Percentiles rank a stretch among this genome's conserved stretches.
Conservation (phyloP, 2,797 vertebrate genomes). For the Peromyscus nudipes region DNA sequence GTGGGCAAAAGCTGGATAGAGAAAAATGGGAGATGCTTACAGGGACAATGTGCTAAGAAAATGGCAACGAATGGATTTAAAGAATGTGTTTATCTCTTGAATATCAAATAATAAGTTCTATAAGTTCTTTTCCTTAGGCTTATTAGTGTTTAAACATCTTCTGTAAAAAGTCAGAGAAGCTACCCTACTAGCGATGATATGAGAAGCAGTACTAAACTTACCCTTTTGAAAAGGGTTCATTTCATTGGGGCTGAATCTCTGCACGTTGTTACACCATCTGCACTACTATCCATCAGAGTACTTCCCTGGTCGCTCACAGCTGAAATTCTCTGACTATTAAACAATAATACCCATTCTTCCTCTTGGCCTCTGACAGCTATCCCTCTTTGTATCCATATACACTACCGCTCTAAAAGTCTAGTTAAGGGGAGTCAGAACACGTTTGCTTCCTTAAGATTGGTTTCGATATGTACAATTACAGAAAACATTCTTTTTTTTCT, state of each 20-base stretch:
- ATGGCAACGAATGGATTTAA: background rate
- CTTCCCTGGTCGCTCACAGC: background rate
- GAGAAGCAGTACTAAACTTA: background rate
- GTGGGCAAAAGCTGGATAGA: background rate
- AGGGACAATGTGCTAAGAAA: background rate
- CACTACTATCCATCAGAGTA: background rate
- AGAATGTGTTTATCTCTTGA: conserved; percentile 9
- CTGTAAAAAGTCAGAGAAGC: background rate
- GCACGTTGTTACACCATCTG: background rate
- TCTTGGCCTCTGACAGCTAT: background rate
- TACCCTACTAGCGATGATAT: background rate
- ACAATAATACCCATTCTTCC: background rate
- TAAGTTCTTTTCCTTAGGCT: background rate
- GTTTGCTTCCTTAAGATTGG: background rate
- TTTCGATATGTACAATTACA: conserved; percentile 24
- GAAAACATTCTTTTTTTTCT: background rate
- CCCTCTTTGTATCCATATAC: background rate
- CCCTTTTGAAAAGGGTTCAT: background rate
- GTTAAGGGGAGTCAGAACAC: background rate
- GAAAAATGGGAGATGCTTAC: background rate
- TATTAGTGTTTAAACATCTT: background rate
- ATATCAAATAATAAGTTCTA: background rate
- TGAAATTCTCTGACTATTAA: background rate
- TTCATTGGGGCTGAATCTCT: background rate
- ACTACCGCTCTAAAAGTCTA: background rate